Evolutionary conservation across 2,797 vertebrate genomes (phyloP), one percentile per base, ranked within the genome.

Genomic region (Scleropages formosus): DNA sequence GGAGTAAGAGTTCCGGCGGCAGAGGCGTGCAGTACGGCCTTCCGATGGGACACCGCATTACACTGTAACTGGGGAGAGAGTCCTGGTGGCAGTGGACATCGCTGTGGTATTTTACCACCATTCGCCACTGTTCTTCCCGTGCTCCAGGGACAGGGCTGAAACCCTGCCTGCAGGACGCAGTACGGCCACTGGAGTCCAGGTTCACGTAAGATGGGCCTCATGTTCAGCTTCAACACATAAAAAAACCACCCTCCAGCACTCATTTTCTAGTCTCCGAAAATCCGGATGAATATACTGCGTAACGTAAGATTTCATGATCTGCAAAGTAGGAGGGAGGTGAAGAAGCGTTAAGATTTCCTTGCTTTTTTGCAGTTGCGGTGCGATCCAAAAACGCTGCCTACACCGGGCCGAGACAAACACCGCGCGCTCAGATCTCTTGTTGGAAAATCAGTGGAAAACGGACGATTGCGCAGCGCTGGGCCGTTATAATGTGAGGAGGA

Each of bases 181-280:
- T 24, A 66, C 61, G 13, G 47, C 47, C 20, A 27, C 47, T 24
- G 18, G 63, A 56, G 49, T 75, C 51, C 39, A 0, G 22, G 62
- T 61, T 73, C 71, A 62, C 31, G 39, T 47, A 44, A 39, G 13
- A 27, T 67, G 71, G 15, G 39, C 75, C 56, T 67, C 46, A 59
- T 64, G 51, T 66, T 59, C 56, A 58, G 53, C 51, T 46, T 49
- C 49, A 51, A 51, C 51, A n/a, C 62, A 53, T 24, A 68, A 22
- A 18, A 47, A 51, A 12, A 65, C 49, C 74, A 31, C 62, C 74
- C 16, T 13, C 24, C 27, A 15, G 8, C 13, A 22, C 47, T 65
- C 24, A 16, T 12, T 16, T 18, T 20, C 51, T 22, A 20, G 65
- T n/a, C n/a, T 18, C 8, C 24, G n/a, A n/a, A 39, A 39, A 39